Base-by-base conservation (phyloP, 1,140 invertebrate genomes). In the Meloidogyne floridensis region DNA sequence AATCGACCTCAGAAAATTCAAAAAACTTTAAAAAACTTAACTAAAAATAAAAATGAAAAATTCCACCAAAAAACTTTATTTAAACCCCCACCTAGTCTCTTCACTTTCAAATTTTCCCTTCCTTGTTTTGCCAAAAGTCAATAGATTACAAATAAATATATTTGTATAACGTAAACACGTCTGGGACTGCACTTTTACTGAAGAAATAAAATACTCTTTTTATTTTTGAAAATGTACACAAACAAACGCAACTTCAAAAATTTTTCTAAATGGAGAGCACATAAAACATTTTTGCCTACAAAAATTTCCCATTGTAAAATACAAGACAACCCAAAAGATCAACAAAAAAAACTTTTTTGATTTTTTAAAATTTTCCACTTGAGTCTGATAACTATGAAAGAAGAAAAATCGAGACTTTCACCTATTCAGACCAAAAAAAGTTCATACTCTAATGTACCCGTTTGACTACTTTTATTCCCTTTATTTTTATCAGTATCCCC, bases 231-330 rank as follows among this genome's bases (percentile, higher is more conserved):
- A 32, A 65, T 4, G 3, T 65, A 65, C 59, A 18, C n/a, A 65
- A 65, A 65, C 59, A 65, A 65, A 18, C 59, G 59, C 59, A 65
- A 65, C 59, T 65, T 65, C n/a, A 65, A 65, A 65, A 32, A 32
- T 32, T 32, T 32, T 65, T 65, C 15, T n/a, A 15, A n/a, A 65
- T 4, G n/a, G n/a, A 18, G n/a, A n/a, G 6, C 15, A 6, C 54
- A 59, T 4, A 59, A 11, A 5, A 59, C 4, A 5, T 65, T 65
- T 65, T 18, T 9, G 3, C 59, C n/a, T 65, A n/a, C n/a, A 65
- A 65, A 59, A 59, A 59, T 47, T 47, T 47, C 7, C 47, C 47
- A 47, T 47, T 6, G 47, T 47, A 15, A 65, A 5, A n/a, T 65
- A 59, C 5, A n/a, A 18, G 59, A 65, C 59, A 8, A 18, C 59